phyloP scores from a whole-genome alignment of 2,888 invertebrate species.

The Rhingia rostrata region DNA sequence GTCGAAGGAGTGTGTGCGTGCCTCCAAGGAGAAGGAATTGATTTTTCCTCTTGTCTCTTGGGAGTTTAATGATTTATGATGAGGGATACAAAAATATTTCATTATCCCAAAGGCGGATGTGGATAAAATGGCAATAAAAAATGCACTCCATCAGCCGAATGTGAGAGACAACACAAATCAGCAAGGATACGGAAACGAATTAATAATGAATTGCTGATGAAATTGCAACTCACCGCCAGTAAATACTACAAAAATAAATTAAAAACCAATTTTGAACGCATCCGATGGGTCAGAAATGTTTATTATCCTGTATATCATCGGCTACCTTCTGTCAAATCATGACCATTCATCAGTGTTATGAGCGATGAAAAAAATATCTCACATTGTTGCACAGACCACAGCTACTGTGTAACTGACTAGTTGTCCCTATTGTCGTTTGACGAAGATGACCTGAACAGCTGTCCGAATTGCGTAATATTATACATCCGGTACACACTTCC shows the following conservation, averaged over 20 bases:
- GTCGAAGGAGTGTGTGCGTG: conserved; percentile 47
- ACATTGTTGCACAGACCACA: background rate
- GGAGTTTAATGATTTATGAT: conserved; percentile 1
- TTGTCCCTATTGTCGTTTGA: background rate
- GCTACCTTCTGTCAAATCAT: background rate
- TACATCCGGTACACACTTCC: background rate
- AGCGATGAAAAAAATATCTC: background rate
- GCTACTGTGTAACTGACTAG: background rate
- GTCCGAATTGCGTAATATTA: background rate
- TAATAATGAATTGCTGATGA: background rate
- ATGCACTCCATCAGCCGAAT: background rate
- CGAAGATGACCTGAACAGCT: background rate
- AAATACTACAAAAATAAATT: too few relatives aligned
- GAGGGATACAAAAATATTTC: background rate
- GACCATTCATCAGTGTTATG: background rate
- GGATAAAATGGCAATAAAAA: conserved; percentile 14
- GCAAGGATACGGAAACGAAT: background rate
- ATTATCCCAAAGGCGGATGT: background rate
- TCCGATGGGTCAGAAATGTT: background rate
- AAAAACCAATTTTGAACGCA: background rate
- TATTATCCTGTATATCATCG: background rate
- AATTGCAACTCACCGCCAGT: background rate
- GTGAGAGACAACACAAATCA: background rate
- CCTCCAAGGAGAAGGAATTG: conserved; percentile 37
- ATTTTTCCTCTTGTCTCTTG: conserved; percentile 38